Conservation (phyloP, 2,888 invertebrate genomes). For the Dermolepida albohirtum region DNA sequence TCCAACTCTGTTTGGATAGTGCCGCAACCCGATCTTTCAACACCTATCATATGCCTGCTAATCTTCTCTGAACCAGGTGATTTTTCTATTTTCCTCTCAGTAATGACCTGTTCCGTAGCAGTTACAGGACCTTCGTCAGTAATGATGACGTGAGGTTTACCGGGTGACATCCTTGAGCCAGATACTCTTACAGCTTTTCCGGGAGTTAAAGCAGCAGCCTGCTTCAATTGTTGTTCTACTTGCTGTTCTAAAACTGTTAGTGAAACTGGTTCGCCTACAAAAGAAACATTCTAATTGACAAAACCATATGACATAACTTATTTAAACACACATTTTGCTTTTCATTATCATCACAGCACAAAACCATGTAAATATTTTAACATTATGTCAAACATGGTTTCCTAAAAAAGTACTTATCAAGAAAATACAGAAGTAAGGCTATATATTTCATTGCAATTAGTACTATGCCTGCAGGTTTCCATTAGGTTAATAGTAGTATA, state of each 20-base stretch:
- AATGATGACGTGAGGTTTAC: conserved; percentile 46
- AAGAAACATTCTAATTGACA: too few species aligned
- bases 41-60: conserved; percentile 44
- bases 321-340: too few species aligned
- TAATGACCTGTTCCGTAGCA: conserved; percentile 54
- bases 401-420: too few species aligned
- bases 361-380: too few species aligned
- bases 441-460: too few species aligned
- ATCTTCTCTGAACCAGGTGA: conserved; percentile 51
- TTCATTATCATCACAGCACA: too few species aligned
- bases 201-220: conserved; percentile 23
- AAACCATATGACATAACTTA: too few species aligned
- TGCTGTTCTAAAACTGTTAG: conserved; percentile 23
- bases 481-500: too few species aligned
- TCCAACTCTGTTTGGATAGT: conserved; percentile 52
- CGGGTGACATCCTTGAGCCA: conserved; percentile 29
- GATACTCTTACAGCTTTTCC: conserved; percentile 24
- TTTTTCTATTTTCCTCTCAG: conserved; percentile 55
- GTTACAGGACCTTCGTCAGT: conserved; percentile 54
- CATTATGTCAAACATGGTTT: too few species aligned
- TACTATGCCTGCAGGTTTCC: too few species aligned
- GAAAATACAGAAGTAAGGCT: too few species aligned
- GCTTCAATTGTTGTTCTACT: conserved; percentile 34
- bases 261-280: background rate
- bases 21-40: conserved; percentile 45